These are phyloP conservation scores for Streptopelia turtur DNA, from an alignment of 2,797 vertebrate genomes.

Conservation along the genomic window DNA sequence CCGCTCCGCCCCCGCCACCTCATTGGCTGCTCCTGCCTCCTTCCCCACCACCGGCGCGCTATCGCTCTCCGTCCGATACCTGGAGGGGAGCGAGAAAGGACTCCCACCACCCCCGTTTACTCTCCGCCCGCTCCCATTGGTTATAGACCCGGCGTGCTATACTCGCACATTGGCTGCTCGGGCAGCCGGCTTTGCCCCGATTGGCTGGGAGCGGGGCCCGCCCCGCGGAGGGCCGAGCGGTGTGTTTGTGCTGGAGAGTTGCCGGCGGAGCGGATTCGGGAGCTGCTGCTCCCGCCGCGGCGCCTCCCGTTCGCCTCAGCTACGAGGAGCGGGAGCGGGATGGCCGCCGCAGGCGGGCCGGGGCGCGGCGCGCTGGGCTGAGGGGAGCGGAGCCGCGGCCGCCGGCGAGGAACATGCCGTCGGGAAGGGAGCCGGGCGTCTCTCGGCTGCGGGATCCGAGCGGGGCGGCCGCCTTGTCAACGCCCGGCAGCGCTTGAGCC, in stretches of 20 bases:
- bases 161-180: not conserved
- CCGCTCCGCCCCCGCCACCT: rapidly evolving
- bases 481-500: conserved; percentile 30
- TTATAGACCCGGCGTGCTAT: not conserved
- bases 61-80: not conserved
- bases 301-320: not conserved
- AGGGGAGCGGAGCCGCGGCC: not conserved
- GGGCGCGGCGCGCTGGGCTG: not conserved
- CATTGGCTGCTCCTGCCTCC: not conserved
- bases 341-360: not conserved
- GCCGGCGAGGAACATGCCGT: not conserved
- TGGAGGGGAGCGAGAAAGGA: not conserved
- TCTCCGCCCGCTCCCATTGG: not conserved
- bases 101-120: not conserved
- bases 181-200: not conserved
- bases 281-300: not conserved
- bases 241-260: conserved; percentile 49
- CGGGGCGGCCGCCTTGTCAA: not conserved
- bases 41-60: not conserved
- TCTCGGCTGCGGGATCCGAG: not conserved
- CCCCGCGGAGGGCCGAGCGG: conserved; percentile 14
- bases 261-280: not conserved
- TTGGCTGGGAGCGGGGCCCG: conserved; percentile 53
- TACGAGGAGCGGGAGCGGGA: not conserved
- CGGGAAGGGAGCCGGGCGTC: not conserved